Evolutionary conservation across 1,140 invertebrate genomes (phyloP).

Genomic region (Theocolax elegans): DNA sequence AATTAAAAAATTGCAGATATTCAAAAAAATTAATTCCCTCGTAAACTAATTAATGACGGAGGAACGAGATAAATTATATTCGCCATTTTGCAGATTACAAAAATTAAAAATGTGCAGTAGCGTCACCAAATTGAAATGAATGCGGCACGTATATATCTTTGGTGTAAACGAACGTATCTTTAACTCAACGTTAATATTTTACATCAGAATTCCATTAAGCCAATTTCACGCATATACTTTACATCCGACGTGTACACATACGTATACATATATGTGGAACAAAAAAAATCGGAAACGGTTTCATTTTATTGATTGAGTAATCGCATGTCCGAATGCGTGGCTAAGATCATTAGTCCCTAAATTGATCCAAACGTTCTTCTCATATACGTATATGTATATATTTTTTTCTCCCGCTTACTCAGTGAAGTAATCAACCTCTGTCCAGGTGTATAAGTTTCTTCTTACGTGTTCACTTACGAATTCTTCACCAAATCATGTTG

Average conservation of each 20-base stretch:
- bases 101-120: not conserved
- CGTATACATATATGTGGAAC: no score
- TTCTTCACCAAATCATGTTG: no score
- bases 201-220: not conserved
- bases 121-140: not conserved
- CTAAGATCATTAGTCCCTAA: constrained; percentile 7
- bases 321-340: not conserved
- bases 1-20: no score
- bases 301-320: constrained; percentile 10
- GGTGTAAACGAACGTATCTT: not conserved
- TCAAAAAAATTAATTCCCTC: no score
- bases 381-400: no score
- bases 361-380: not conserved
- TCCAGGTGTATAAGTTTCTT: not conserved
- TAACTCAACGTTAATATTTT: constrained; percentile 8
- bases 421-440: not conserved
- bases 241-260: not conserved
- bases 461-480: not conserved
- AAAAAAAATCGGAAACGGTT: not conserved
- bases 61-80: not conserved
- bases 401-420: not conserved
- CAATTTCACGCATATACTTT: not conserved
- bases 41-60: no score
- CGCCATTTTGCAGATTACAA: not conserved
- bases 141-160: not conserved